phyloP scores from a whole-genome alignment of 2,113 vertebrate genomes.

The Alexandromys fortis region DNA sequence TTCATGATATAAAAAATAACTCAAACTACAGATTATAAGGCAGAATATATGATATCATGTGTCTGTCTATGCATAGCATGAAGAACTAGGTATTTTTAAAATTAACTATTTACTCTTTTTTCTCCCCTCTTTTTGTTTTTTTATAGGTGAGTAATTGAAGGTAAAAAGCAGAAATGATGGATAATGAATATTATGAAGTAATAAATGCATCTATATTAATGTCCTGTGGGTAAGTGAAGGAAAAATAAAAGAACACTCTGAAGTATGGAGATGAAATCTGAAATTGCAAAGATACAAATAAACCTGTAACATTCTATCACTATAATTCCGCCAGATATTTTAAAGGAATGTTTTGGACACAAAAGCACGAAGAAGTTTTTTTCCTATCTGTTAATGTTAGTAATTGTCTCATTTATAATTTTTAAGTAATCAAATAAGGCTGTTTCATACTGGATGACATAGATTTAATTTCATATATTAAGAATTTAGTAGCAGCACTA shows the following conservation, averaged over 20 bases:
- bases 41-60: not conserved
- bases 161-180: conserved; percentile 77
- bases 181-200: conserved; percentile 50
- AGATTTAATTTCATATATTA: not conserved
- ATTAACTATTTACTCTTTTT: conserved; percentile 40
- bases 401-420: not conserved
- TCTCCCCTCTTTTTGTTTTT: conserved; percentile 55
- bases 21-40: not conserved
- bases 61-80: not conserved
- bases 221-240: conserved; percentile 85
- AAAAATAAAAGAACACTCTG: not conserved
- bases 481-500: not conserved
- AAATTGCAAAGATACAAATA: not conserved
- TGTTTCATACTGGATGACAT: not conserved
- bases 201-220: conserved; percentile 76
- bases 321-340: not conserved
- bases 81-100: not conserved
- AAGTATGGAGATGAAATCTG: not conserved
- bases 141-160: conserved; percentile 88
- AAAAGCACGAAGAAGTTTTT: not conserved
- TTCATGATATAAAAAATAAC: not conserved
- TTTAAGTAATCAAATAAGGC: not conserved
- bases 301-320: not conserved
- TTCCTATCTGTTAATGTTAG: not conserved
- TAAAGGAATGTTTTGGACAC: not conserved